Conservation (phyloP, 2,888 invertebrate species). For the Drosophila multiciliata region DNA sequence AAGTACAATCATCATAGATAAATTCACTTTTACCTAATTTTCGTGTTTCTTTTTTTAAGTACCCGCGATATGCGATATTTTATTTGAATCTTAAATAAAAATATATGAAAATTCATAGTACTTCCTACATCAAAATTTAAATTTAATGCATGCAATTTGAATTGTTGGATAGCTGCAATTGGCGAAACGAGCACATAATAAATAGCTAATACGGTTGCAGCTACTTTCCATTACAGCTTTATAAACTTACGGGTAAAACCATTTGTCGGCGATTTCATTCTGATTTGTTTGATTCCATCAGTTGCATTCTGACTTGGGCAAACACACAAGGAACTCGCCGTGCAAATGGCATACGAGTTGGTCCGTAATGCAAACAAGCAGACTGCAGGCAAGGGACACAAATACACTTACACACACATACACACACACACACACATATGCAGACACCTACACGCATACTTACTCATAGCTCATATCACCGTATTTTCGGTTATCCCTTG, state of each 20-base stretch:
- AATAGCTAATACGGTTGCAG: conserved; percentile 2
- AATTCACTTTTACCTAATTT: background rate
- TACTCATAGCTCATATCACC: conserved; percentile 81
- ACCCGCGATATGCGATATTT: too few relatives aligned
- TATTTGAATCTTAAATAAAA: background rate
- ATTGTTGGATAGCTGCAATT: background rate
- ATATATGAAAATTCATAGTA: background rate
- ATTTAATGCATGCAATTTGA: background rate
- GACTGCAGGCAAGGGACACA: conserved; percentile 18
- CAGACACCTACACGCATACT: conserved; percentile 42
- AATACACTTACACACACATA: conserved; percentile 1
- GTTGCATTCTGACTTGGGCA: conserved; percentile 46
- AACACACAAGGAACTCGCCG: conserved; percentile 46
- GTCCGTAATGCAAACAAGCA: conserved; percentile 60
- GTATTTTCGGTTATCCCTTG: conserved; percentile 77
- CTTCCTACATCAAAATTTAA: background rate
- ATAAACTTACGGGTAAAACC: conserved; percentile 5
- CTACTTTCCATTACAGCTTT: background rate
- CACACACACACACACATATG: conserved; percentile 8
- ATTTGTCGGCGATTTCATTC: conserved; percentile 20
- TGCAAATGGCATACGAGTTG: conserved; percentile 63
- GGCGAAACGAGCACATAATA: background rate
- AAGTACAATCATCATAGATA: background rate
- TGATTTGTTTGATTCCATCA: conserved; percentile 45
- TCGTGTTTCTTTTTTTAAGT: background rate